Percentiles rank a stretch among this genome's conserved stretches.
phyloP scores from a whole-genome alignment of 2,797 vertebrate genomes.

The Labroides dimidiatus region DNA sequence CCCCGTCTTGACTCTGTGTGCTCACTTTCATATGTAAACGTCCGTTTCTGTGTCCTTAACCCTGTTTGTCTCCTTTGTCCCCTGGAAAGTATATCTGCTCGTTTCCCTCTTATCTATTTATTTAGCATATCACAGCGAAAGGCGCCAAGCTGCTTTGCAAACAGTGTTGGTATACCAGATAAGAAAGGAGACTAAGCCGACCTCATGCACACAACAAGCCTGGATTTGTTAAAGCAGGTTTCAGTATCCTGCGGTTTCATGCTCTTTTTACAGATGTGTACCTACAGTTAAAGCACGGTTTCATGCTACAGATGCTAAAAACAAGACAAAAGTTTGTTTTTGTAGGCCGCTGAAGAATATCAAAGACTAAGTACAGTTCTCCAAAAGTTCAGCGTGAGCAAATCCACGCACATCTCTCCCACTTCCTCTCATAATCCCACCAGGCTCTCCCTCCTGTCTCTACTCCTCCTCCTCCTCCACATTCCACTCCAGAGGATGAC shows the following conservation, averaged over 20 bases:
- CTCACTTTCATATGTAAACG: conserved; percentile 10
- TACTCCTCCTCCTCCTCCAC: conserved; percentile 56
- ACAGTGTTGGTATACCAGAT: conserved; percentile 68
- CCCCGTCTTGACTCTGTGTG: conserved; percentile 16
- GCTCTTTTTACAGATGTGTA: conserved; percentile 18
- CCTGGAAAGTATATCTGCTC: conserved; percentile 49
- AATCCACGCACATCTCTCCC: conserved; percentile 35
- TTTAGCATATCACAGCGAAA: conserved; percentile 67
- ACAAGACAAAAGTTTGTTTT: not conserved
- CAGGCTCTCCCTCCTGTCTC: conserved; percentile 33
- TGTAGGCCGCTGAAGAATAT: not conserved
- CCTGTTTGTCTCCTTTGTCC: conserved; percentile 53
- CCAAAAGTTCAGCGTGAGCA: conserved; percentile 38
- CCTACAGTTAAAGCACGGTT: conserved; percentile 30
- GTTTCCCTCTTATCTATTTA: conserved; percentile 73
- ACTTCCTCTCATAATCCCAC: conserved; percentile 27
- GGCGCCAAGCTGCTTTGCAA: conserved; percentile 72
- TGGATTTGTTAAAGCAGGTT: conserved; percentile 64
- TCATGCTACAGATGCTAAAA: conserved; percentile 29
- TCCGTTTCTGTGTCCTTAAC: conserved; percentile 54
- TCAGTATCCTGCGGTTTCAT: conserved; percentile 19
- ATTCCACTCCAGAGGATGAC: conserved; percentile 59
- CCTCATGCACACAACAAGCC: conserved; percentile 49
- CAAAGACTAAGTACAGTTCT: conserved; percentile 17
- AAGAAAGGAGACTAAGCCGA: conserved; percentile 64